phyloP scores from a whole-genome alignment of 2,888 invertebrate genomes.

The Ophonus ardosiacus region DNA sequence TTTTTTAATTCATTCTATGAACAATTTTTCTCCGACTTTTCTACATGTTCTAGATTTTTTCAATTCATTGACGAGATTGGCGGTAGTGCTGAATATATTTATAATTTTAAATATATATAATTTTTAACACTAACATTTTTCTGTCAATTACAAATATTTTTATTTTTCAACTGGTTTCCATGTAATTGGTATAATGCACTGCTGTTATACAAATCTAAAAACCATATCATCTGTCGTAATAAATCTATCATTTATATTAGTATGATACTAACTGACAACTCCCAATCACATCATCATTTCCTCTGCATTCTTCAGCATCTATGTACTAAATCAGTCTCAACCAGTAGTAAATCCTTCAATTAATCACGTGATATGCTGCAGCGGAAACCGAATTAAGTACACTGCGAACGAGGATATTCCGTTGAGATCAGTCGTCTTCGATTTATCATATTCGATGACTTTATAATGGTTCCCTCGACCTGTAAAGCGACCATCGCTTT shows the following conservation, averaged over 20 bases:
- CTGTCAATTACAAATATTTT: too few species aligned
- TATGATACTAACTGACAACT: background rate
- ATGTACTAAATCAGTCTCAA: background rate
- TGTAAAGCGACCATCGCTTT: conserved; percentile 13
- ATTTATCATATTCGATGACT: conserved; percentile 61
- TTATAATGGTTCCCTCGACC: conserved; percentile 56
- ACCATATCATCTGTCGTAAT: background rate
- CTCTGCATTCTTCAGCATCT: background rate
- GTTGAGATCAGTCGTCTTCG: conserved; percentile 32
- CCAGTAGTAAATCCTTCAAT: background rate
- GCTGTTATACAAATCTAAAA: too few species aligned
- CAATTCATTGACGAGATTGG: too few species aligned
- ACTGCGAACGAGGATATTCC: background rate
- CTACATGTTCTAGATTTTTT: too few species aligned
- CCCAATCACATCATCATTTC: background rate
- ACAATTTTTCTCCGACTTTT: too few species aligned
- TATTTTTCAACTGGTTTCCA: too few species aligned
- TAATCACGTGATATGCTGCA: background rate
- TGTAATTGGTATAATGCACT: too few species aligned
- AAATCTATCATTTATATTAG: background rate
- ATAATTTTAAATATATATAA: too few species aligned
- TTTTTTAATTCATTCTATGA: too few species aligned
- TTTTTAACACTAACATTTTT: too few species aligned
- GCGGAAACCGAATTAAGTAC: background rate
- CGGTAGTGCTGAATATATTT: too few species aligned